phyloP scores from a whole-genome alignment of 2,113 vertebrate genomes.

The Labrus mixtus region DNA sequence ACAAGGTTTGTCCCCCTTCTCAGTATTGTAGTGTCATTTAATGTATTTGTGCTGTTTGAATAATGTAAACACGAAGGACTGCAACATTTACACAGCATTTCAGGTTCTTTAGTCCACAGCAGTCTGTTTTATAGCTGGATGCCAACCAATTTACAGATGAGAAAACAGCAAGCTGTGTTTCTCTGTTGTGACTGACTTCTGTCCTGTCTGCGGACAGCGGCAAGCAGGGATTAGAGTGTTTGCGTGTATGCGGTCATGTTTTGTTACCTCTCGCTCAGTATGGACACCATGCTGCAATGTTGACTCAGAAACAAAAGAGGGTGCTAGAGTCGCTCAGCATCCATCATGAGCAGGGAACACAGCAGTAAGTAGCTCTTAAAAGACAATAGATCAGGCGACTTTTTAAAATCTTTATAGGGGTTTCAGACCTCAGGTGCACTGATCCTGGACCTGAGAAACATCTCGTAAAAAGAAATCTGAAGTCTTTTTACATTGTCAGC shows the following conservation, averaged over 20 bases:
- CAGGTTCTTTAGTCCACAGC: conserved; percentile 70
- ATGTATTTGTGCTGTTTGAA: conserved; percentile 78
- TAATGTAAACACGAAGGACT: conserved; percentile 83
- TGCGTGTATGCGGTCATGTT: conserved; percentile 71
- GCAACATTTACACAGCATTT: conserved; percentile 78
- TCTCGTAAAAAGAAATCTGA: conserved; percentile 31
- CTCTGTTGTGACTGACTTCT: conserved; percentile 43
- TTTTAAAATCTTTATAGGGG: conserved; percentile 54
- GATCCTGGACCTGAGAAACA: conserved; percentile 58
- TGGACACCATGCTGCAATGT: conserved; percentile 64
- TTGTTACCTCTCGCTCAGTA: conserved; percentile 54
- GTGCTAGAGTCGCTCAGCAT: conserved; percentile 67
- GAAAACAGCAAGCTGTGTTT: conserved; percentile 38
- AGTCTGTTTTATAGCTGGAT: conserved; percentile 50
- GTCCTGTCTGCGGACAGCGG: conserved; percentile 20
- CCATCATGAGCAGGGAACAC: conserved; percentile 57
- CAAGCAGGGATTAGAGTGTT: conserved; percentile 73
- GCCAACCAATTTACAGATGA: conserved; percentile 40
- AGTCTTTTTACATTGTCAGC: conserved; percentile 40
- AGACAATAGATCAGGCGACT: conserved; percentile 56
- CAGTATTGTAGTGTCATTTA: conserved; percentile 80
- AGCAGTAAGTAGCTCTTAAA: conserved; percentile 47
- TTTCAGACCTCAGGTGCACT: conserved; percentile 64
- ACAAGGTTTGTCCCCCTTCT: conserved; percentile 62
- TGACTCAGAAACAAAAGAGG: conserved; percentile 68